A percentile compares a stretch with the other conserved stretches of the same genome.
Conservation (phyloP, 2,113 vertebrate species). For the Corapipo altera region DNA sequence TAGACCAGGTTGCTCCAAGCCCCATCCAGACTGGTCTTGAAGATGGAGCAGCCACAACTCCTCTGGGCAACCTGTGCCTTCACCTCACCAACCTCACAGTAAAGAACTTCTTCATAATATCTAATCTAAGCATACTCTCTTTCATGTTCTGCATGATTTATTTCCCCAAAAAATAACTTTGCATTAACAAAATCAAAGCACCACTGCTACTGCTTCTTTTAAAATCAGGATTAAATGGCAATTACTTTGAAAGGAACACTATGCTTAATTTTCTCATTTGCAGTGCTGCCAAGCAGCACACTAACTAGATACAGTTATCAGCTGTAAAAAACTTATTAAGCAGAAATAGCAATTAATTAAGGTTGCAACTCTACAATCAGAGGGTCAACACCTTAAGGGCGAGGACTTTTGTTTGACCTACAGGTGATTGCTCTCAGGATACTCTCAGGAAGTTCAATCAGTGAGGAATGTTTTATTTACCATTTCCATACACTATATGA, state of each 20-base stretch:
- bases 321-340: constrained; percentile 8
- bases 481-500: not conserved
- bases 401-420: not conserved
- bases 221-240: not conserved
- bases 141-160: not conserved
- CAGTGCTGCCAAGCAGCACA: not conserved
- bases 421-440: not conserved
- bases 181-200: not conserved
- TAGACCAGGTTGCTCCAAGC: not conserved
- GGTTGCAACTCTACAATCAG: not conserved
- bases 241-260: not conserved
- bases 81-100: not conserved
- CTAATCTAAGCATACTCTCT: not conserved
- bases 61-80: not conserved
- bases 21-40: not conserved
- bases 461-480: not conserved
- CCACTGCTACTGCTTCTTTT: not conserved
- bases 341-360: constrained; percentile 19
- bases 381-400: not conserved
- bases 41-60: not conserved
- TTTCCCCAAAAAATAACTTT: not conserved
- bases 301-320: not conserved
- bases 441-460: not conserved
- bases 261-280: constrained; percentile 40
- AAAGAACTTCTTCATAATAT: not conserved